These are phyloP conservation scores for Zootoca vivipara DNA, from an alignment of 2,113 vertebrate species.

Conservation along the genomic window DNA sequence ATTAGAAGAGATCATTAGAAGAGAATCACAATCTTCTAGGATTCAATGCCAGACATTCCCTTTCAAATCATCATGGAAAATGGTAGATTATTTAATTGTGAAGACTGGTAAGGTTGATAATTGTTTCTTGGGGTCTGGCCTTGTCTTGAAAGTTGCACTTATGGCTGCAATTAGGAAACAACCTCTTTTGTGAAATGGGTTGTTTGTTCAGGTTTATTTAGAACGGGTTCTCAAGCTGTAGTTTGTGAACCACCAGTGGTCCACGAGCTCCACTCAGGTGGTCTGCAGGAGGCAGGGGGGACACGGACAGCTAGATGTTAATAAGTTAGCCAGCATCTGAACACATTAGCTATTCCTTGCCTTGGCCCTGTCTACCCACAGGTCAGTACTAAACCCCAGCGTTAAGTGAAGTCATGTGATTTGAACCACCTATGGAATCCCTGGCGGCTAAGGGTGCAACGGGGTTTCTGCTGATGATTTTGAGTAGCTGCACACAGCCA, in stretches of 20 bases:
- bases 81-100: not conserved
- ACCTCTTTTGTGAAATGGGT: not conserved
- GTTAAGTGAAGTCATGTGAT: no score
- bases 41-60: fast-evolving
- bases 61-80: not conserved
- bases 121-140: not conserved
- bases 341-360: no score
- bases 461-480: no score
- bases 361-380: no score
- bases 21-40: not conserved
- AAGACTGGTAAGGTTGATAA: not conserved
- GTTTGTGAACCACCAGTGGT: not conserved
- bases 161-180: not conserved
- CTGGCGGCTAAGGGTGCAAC: no score
- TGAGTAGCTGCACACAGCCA: no score
- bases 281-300: no score
- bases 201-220: not conserved
- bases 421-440: no score
- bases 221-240: not conserved
- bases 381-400: no score
- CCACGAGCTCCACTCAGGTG: no score
- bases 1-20: not conserved
- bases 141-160: not conserved
- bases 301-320: no score
- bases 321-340: no score